phyloP scores from a whole-genome alignment of 2,113 vertebrate species.

The Sphyrna mokarran region DNA sequence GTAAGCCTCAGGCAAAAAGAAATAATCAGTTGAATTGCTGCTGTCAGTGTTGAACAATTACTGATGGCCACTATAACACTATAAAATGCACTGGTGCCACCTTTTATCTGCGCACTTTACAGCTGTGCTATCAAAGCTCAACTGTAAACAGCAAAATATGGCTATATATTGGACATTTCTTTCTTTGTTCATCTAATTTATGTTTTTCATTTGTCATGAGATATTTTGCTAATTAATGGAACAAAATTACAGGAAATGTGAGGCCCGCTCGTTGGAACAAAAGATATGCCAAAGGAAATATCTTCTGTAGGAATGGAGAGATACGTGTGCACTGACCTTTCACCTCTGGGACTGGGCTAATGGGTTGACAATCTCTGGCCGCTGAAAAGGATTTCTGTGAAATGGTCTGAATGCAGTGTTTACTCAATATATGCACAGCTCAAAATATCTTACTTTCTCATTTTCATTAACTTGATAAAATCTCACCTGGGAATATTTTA shows the following conservation, averaged over 20 bases:
- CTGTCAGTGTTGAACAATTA: constrained; percentile 66
- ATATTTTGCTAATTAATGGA: constrained; percentile 20
- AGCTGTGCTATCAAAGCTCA: neutral
- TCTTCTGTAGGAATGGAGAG: neutral
- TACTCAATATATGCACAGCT: neutral
- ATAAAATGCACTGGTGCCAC: constrained; percentile 4
- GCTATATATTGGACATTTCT: neutral
- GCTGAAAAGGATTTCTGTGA: neutral
- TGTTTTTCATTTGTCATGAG: neutral
- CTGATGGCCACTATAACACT: constrained; percentile 42
- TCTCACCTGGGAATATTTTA: neutral
- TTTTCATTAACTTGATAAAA: neutral
- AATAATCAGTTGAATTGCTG: constrained; percentile 69
- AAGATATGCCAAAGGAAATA: neutral
- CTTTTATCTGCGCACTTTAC: constrained; percentile 26
- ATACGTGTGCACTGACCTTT: neutral
- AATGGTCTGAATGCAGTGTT: neutral
- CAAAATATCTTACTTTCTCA: neutral
- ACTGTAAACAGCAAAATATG: neutral
- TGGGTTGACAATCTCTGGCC: neutral
- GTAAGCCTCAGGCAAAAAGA: constrained; percentile 64
- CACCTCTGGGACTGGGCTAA: neutral
- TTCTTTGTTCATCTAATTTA: neutral
- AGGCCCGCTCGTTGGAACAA: neutral
- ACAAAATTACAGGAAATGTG: neutral